Percentiles rank a stretch among this genome's conserved stretches.
phyloP scores from a whole-genome alignment of 2,888 invertebrate species.

The Callyntrura guangdongensis region DNA sequence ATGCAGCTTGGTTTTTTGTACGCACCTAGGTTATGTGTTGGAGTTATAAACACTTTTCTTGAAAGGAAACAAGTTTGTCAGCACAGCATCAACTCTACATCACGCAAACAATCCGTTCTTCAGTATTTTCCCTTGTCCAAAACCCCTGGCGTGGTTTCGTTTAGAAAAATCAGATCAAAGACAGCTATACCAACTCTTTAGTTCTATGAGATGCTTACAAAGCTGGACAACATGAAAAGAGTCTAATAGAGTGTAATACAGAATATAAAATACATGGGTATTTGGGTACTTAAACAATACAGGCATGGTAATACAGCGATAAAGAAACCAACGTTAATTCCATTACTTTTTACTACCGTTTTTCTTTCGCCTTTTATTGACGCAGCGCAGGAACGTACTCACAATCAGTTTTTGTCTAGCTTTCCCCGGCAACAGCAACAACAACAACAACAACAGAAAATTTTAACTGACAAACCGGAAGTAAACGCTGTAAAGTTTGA shows the following conservation, averaged over 20 bases:
- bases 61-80: conserved; percentile 47
- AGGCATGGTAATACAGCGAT: conserved; percentile 14
- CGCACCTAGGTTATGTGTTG: too few species aligned
- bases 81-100: conserved; percentile 37
- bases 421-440: not conserved
- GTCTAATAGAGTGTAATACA: conserved; percentile 32
- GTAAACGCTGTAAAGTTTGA: conserved; percentile 69
- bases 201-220: not conserved
- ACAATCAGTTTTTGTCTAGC: conserved; percentile 12
- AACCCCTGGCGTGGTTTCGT: conserved; percentile 38
- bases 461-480: conserved; percentile 25
- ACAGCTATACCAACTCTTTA: conserved; percentile 28
- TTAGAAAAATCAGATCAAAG: conserved; percentile 53
- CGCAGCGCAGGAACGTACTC: not conserved
- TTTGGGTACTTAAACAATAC: conserved; percentile 18
- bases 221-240: conserved; percentile 7
- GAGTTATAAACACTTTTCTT: not conserved
- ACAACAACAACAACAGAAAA: not conserved
- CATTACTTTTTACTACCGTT: conserved; percentile 48
- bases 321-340: conserved; percentile 54
- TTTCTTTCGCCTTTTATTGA: conserved; percentile 27
- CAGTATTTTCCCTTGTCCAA: not conserved
- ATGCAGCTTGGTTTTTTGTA: not conserved
- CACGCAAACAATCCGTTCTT: conserved; percentile 36
- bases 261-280: conserved; percentile 12